phyloP scores from a whole-genome alignment of 2,888 invertebrate species.

The Germaria angustata region DNA sequence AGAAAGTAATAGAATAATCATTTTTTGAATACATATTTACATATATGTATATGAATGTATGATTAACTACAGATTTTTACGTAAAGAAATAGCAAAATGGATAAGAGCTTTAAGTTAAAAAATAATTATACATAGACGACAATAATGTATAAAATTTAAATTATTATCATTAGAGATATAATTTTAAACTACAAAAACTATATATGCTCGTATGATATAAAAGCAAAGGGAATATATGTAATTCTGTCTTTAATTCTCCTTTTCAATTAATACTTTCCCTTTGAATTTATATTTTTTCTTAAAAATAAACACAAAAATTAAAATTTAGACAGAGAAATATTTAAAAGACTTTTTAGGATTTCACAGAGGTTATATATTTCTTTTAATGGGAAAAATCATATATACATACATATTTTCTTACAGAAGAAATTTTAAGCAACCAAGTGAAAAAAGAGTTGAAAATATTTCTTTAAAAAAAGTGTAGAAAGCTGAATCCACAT shows the following conservation, averaged over 20 bases:
- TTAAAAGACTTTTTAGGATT: conserved; percentile 12
- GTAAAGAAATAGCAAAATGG: too few relatives aligned
- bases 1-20: conserved; percentile 13
- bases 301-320: conserved; percentile 43
- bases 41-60: neutral
- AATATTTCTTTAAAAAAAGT: conserved; percentile 56
- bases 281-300: conserved; percentile 45
- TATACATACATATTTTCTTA: conserved; percentile 10
- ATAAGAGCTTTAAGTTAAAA: too few relatives aligned
- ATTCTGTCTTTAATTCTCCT: too few relatives aligned
- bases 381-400: too few relatives aligned
- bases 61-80: neutral
- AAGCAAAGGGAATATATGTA: too few relatives aligned
- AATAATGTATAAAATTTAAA: neutral
- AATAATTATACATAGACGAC: conserved; percentile 4
- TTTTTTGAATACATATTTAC: neutral
- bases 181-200: too few relatives aligned
- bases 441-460: conserved; percentile 61
- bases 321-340: conserved; percentile 12
- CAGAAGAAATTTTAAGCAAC: neutral
- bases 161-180: too few relatives aligned
- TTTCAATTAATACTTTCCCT: neutral
- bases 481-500: conserved; percentile 80
- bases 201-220: too few relatives aligned
- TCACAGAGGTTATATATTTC: neutral